Conservation (phyloP, 2,113 vertebrate genomes). For the Otocyon megalotis region DNA sequence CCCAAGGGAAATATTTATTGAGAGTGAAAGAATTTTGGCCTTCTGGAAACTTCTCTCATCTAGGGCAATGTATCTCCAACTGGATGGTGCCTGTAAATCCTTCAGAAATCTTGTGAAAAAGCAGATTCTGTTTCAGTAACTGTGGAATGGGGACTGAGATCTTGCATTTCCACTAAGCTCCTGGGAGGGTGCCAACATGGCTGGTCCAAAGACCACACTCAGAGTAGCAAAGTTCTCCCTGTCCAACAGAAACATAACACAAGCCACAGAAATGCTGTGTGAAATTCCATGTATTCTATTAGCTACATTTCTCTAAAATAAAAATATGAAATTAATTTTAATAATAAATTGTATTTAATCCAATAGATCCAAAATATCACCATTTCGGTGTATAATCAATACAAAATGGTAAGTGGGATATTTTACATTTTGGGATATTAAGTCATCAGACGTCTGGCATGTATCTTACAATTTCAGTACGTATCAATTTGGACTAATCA, state of each 20-base stretch:
- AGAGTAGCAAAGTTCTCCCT: neutral
- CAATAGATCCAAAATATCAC: neutral
- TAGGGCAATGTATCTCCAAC: neutral
- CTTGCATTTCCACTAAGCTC: neutral
- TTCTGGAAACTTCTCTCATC: neutral
- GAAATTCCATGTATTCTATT: neutral
- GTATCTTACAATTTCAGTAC: neutral
- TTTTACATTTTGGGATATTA: neutral
- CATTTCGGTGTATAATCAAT: neutral
- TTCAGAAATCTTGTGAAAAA: neutral
- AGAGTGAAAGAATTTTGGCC: neutral
- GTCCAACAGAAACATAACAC: neutral
- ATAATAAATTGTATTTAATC: neutral
- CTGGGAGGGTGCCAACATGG: neutral
- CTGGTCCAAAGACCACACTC: neutral
- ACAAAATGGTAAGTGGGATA: neutral
- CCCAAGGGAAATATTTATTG: neutral
- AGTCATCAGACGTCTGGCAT: neutral
- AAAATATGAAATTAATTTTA: neutral
- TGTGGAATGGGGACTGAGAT: neutral
- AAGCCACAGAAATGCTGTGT: neutral
- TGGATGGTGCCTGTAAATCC: neutral
- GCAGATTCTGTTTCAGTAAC: neutral
- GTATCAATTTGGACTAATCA: neutral
- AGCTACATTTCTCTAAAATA: neutral